These are phyloP conservation scores for Chrysemys picta DNA, from an alignment of 2,113 vertebrate genomes.

Conservation along the genomic window DNA sequence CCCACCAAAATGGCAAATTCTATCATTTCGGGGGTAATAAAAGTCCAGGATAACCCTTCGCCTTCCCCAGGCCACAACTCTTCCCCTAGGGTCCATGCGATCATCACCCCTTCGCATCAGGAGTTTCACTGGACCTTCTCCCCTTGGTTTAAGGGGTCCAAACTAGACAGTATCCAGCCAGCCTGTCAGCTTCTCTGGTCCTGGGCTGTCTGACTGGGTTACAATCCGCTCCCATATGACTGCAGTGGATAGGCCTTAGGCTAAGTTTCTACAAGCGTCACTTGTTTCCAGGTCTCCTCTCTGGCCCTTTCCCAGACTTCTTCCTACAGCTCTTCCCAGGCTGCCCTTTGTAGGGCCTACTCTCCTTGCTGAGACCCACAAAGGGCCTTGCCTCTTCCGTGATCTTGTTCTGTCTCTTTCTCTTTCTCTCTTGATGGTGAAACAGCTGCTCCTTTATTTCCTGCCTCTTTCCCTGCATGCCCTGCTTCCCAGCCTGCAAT, in stretches of 20 bases:
- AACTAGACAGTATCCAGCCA: no score
- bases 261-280: rapidly evolving
- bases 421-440: rapidly evolving
- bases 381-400: not conserved
- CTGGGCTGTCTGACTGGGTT: no score
- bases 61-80: not conserved
- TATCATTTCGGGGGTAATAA: not conserved
- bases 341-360: rapidly evolving
- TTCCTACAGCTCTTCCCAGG: not conserved
- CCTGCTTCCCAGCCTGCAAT: not conserved
- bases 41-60: not conserved
- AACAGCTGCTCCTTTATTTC: not conserved
- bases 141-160: no score
- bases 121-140: not conserved
- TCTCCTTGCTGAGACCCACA: not conserved
- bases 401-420: not conserved
- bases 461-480: rapidly evolving
- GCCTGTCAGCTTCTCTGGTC: no score
- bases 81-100: not conserved
- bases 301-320: no score
- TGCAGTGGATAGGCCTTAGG: rapidly evolving
- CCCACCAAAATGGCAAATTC: not conserved
- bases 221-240: rapidly evolving
- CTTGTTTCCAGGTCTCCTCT: no score
- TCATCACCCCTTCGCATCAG: not conserved